Percentiles rank a stretch among this genome's conserved stretches.
Evolutionary conservation across 2,113 vertebrate genomes (phyloP).

Genomic region (Labrus mixtus): DNA sequence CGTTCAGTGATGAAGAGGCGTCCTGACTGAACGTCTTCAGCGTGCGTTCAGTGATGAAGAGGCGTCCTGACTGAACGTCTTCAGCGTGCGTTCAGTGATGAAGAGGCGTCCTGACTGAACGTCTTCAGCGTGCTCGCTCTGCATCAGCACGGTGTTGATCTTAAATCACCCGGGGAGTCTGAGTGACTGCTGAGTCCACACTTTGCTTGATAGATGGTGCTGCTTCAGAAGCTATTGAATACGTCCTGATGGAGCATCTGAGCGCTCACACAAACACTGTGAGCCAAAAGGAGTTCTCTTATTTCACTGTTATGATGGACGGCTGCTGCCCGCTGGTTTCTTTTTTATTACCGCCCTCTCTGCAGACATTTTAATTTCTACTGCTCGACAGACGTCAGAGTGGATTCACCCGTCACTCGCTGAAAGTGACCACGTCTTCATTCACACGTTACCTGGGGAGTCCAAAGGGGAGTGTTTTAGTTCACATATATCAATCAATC

Average conservation of each 20-base stretch:
- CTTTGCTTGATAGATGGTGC: conserved; percentile 73
- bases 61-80: conserved; percentile 71
- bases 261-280: conserved; percentile 42
- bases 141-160: conserved; percentile 64
- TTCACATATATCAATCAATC: too few relatives aligned
- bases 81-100: conserved; percentile 64
- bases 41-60: conserved; percentile 63
- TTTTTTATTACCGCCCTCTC: conserved; percentile 19
- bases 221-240: conserved; percentile 72
- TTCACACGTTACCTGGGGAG: too few relatives aligned
- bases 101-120: conserved; percentile 71
- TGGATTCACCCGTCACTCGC: conserved; percentile 3
- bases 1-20: conserved; percentile 62
- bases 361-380: conserved; percentile 42
- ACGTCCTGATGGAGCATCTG: conserved; percentile 62
- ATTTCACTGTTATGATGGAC: conserved; percentile 38
- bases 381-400: conserved; percentile 14
- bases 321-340: conserved; percentile 7
- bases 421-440: not conserved
- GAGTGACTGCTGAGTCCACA: conserved; percentile 77
- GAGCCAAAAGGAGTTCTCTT: conserved; percentile 54
- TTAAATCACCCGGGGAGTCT: conserved; percentile 70
- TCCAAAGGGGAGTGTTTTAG: too few relatives aligned
- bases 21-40: conserved; percentile 74
- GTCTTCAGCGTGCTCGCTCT: conserved; percentile 63